Conservation (phyloP, 2,888 invertebrate genomes). For the Dicyrtoma fusca region DNA sequence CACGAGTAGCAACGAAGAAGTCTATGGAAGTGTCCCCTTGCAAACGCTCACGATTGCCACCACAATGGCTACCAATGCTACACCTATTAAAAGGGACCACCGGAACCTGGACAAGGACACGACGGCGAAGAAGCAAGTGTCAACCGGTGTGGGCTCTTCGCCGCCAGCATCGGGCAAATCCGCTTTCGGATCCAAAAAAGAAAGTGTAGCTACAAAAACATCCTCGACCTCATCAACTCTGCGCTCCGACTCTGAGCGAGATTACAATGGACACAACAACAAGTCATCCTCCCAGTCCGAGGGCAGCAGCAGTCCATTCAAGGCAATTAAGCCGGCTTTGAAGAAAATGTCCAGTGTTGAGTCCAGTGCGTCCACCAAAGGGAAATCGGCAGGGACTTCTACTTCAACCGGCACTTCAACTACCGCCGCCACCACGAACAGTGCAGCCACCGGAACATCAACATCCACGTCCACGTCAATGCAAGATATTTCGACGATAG, state of each 20-base stretch:
- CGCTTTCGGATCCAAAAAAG: too few species aligned
- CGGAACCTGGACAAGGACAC: neutral
- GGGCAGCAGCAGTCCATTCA: neutral
- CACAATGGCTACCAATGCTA: neutral
- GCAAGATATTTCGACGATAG: neutral
- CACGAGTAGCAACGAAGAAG: constrained; percentile 53
- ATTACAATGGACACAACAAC: neutral
- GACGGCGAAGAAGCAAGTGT: constrained; percentile 54
- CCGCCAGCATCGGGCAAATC: constrained; percentile 60
- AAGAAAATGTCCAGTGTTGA: constrained; percentile 10
- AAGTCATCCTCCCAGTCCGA: constrained; percentile 3
- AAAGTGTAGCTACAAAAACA: too few species aligned
- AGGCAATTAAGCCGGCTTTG: constrained; percentile 5
- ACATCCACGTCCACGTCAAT: neutral
- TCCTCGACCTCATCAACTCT: too few species aligned
- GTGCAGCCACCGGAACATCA: neutral
- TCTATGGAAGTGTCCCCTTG: constrained; percentile 53
- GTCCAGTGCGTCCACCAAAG: too few species aligned
- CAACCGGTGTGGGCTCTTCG: constrained; percentile 69
- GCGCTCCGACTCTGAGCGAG: neutral
- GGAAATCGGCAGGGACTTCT: too few species aligned
- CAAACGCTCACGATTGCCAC: constrained; percentile 41
- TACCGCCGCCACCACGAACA: neutral
- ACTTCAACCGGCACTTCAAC: neutral
- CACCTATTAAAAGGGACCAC: neutral